Evolutionary conservation across 2,113 vertebrate genomes (phyloP).

Genomic region (Prolemur simus): DNA sequence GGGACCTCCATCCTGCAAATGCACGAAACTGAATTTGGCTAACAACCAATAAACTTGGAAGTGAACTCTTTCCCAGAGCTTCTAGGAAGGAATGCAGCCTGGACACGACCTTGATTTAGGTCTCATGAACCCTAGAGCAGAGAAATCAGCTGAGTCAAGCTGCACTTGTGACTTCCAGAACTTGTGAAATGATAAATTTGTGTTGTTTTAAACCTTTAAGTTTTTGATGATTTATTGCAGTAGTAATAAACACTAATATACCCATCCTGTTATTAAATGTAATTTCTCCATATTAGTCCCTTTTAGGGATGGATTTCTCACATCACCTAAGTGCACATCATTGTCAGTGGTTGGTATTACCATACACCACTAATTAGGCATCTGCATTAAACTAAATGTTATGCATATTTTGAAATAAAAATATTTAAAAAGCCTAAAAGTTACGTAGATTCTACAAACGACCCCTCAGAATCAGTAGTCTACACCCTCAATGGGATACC

Average conservation of each 20-base stretch:
- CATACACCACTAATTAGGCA: neutral
- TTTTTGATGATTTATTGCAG: neutral
- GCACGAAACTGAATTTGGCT: neutral
- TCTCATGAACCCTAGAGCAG: neutral
- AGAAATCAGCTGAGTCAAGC: neutral
- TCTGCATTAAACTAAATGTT: neutral
- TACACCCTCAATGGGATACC: neutral
- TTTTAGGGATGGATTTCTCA: neutral
- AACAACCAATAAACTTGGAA: neutral
- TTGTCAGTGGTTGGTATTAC: neutral
- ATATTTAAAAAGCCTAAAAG: neutral
- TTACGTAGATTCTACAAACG: neutral
- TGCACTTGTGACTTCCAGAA: neutral
- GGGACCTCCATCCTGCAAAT: neutral
- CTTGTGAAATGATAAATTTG: neutral
- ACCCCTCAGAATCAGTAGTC: neutral
- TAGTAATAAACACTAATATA: neutral
- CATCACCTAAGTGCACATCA: neutral
- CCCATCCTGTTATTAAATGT: neutral
- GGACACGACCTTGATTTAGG: neutral
- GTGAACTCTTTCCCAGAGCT: neutral
- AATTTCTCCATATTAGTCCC: neutral
- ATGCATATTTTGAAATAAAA: too few species aligned
- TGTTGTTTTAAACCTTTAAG: neutral
- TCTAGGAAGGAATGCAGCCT: neutral